Percentiles rank a stretch among this genome's conserved stretches.
phyloP scores from a whole-genome alignment of 2,113 vertebrate genomes.

The Orientallactaga bullata region DNA sequence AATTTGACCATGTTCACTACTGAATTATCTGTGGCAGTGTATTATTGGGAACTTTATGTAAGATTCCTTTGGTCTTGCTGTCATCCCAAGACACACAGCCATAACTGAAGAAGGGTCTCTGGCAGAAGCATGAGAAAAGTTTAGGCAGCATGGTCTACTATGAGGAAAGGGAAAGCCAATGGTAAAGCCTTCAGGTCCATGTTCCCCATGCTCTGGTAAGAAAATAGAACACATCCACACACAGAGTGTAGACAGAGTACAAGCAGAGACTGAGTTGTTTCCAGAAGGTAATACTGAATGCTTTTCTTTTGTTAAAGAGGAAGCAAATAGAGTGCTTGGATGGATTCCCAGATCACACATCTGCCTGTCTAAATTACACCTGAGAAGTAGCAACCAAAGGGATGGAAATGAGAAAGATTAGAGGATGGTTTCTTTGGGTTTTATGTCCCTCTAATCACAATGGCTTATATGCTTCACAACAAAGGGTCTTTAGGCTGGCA shows the following conservation, averaged over 20 bases:
- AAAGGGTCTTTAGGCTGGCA: conserved; percentile 47
- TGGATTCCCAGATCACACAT: conserved; percentile 70
- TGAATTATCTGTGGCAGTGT: background rate
- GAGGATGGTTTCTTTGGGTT: conserved; percentile 59
- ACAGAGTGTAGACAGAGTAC: background rate
- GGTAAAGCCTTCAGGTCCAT: background rate
- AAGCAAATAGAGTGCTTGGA: conserved; percentile 67
- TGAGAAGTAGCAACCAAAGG: conserved; percentile 68
- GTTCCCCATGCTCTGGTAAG: background rate
- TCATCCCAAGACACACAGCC: background rate
- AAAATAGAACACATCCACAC: conserved; percentile 1
- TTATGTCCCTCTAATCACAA: conserved; percentile 68
- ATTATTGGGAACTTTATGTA: background rate
- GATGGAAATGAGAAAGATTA: conserved; percentile 48
- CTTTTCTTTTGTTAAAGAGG: conserved; percentile 67
- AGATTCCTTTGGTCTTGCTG: background rate
- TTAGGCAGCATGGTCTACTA: background rate
- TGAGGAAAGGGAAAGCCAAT: background rate
- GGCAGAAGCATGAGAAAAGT: background rate
- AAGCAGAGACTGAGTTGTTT: conserved; percentile 53
- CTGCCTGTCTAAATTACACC: conserved; percentile 77
- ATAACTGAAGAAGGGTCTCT: background rate
- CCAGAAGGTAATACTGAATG: conserved; percentile 57
- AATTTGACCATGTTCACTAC: background rate
- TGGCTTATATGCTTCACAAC: conserved; percentile 47